Base-by-base conservation (phyloP, 2,797 vertebrate genomes). In the Triplophysa yarkandensis region DNA sequence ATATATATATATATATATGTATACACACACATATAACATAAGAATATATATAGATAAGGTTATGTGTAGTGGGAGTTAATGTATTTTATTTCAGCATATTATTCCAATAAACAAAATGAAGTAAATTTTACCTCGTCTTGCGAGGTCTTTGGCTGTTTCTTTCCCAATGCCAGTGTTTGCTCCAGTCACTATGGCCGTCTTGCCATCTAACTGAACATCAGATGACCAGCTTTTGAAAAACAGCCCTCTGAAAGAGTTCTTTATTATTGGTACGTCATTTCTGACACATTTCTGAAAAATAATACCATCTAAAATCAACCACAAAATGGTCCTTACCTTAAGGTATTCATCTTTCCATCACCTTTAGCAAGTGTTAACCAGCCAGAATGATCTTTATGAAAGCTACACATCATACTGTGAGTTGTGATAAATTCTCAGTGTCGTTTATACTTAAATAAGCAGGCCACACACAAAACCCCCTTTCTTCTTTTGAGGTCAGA, bases 121-220 rank as follows among this genome's bases (percentile, higher is more conserved):
- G 10, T 17, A 52, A 1, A 0, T 16, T 21, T n/a, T 44, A 84
- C 90, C 92, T 83, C 90, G 87, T 66, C 55, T 67, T 1, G 90
- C 90, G 68, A 92, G 77, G 74, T 92, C 89, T 80, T 83, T 90
- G 2, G 86, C 90, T 0, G 89, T 91, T 81, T 91, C 90, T 82
- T 92, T 92, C 76, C 91, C 91, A 68, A 92, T 90, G 62, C 90
- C 90, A 8, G 74, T 67, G 73, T 90, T 91, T 44, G 85, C 87
- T 10, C 89, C 90, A 0, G 91, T 93, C 19, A 92, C 82, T 25
- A 93, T 77, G 1, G 88, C 91, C 0, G 85, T 91, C 83, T 90
- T 91, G 52, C 91, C 90, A 6, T 92, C 90, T 28, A 93, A 84
- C 44, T 75, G 69, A 16, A 79, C 80, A 50, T 90, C 86, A 34